phyloP scores from a whole-genome alignment of 1,140 invertebrate species.

The Amyelois transitella region DNA sequence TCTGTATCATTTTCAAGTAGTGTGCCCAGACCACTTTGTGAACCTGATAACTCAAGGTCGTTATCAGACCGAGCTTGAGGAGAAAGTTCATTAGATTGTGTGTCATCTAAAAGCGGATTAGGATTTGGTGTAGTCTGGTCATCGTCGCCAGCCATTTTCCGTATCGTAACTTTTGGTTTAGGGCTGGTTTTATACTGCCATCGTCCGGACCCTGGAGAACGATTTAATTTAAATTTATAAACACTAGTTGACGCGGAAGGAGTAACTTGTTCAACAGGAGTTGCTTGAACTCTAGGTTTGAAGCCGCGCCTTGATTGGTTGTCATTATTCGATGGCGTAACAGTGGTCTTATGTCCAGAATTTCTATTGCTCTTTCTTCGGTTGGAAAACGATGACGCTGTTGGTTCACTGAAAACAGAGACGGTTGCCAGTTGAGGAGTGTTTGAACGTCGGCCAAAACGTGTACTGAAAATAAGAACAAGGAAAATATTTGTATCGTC shows the following conservation, averaged over 20 bases:
- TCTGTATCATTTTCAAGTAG: conserved; percentile 77
- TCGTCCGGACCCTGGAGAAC: conserved; percentile 80
- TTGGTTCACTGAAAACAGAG: conserved; percentile 78
- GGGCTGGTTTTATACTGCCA: conserved; percentile 93
- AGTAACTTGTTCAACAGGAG: conserved; percentile 70
- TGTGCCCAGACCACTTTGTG: conserved; percentile 76
- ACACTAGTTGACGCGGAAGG: conserved; percentile 74
- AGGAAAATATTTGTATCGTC: conserved; percentile 8
- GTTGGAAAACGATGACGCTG: conserved; percentile 62
- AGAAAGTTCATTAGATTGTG: conserved; percentile 58
- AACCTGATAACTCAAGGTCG: conserved; percentile 81
- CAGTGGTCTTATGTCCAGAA: conserved; percentile 55
- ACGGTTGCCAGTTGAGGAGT: conserved; percentile 76
- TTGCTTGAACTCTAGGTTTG: conserved; percentile 76
- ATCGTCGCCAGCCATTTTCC: conserved; percentile 79
- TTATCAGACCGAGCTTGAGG: conserved; percentile 74
- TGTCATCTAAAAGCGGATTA: conserved; percentile 56
- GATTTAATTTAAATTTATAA: conserved; percentile 85
- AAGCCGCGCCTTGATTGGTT: conserved; percentile 75
- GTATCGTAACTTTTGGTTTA: conserved; percentile 87
- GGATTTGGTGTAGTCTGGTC: conserved; percentile 59
- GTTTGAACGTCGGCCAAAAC: conserved; percentile 66
- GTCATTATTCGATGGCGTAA: conserved; percentile 60
- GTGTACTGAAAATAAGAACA: conserved; percentile 65
- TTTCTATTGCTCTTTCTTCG: conserved; percentile 67